Base-by-base conservation (phyloP, 2,888 invertebrate genomes). In the Odontocolon sp. region DNA sequence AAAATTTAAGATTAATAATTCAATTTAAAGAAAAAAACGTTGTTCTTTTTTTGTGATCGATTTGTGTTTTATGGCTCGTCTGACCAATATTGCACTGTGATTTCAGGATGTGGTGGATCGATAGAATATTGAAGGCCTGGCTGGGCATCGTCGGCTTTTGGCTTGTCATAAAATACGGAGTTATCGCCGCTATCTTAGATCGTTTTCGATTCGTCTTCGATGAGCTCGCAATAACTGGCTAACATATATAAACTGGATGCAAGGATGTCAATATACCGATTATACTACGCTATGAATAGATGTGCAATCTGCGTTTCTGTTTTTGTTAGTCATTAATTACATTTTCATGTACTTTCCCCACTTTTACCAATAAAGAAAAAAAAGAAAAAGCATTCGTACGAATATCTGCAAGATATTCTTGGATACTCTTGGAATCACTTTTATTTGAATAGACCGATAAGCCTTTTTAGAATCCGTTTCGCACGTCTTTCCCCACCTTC, bases 51-150 rank as follows among this genome's bases (percentile, higher is more conserved):
- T 50, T 14, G 5, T 26, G n/a, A 18, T 6, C 2, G 18, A 16
- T 42, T 47, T 47, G n/a, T 26, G n/a, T 52, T 11, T 28, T 33
- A 6, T 42, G n/a, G 54, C 23, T 45, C n/a, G n/a, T n/a, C n/a
- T n/a, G n/a, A 14, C 33, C 18, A 31, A 47, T 45, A 23, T 14
- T 38, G 9, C 9, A 63, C 16, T 54, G 42, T 76, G 23, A 78
- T 68, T 89, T 88, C 85, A 91, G 91, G 66, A 88, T 90, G 88
- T 80, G 81, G 45, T 85, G 86, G 86, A 54, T 90, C 63, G 86
- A 90, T 66, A 80, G 42, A 28, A 70, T 84, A 36, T 77, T 84
- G 40, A 86, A 81, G 42, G 42, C 50, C 5, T 76, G 75, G 31
- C 14, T 86, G n/a, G n/a, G 64, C 2, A n/a, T 72, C 0, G 3